phyloP scores from a whole-genome alignment of 2,797 vertebrate genomes.

The Nyctibius grandis region DNA sequence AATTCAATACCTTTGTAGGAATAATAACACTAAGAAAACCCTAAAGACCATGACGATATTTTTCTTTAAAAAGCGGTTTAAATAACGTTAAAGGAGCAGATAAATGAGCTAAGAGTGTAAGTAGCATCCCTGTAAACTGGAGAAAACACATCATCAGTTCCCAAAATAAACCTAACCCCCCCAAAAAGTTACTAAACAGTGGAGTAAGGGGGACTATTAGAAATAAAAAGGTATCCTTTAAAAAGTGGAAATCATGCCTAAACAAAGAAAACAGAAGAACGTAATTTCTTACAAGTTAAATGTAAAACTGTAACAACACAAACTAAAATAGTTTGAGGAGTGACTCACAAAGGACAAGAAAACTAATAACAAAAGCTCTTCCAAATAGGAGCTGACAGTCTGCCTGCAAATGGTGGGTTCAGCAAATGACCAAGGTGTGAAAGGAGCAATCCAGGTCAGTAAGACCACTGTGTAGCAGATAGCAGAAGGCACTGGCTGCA shows the following conservation, averaged over 20 bases:
- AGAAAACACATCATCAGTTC: not conserved
- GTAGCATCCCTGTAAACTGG: not conserved
- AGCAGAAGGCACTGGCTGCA: not conserved
- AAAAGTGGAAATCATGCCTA: not conserved
- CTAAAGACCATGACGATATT: not conserved
- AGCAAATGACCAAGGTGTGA: not conserved
- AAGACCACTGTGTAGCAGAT: not conserved
- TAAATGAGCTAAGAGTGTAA: not conserved
- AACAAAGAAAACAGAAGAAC: not conserved
- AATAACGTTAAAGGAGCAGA: not conserved
- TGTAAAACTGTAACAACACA: not conserved
- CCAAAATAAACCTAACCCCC: not conserved
- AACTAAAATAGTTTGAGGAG: not conserved
- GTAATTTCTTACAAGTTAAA: not conserved
- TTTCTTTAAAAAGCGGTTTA: not conserved
- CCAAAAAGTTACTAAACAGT: not conserved
- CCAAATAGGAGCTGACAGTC: not conserved
- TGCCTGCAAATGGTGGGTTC: not conserved
- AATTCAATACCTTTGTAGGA: not conserved
- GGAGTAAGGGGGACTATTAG: not conserved
- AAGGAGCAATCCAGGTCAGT: not conserved
- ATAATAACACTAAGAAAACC: not conserved
- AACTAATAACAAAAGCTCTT: not conserved
- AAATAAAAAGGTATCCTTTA: not conserved
- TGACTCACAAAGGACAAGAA: not conserved